These are phyloP conservation scores for Panulirus ornatus DNA, from an alignment of 1,140 invertebrate species.

Conservation along the genomic window DNA sequence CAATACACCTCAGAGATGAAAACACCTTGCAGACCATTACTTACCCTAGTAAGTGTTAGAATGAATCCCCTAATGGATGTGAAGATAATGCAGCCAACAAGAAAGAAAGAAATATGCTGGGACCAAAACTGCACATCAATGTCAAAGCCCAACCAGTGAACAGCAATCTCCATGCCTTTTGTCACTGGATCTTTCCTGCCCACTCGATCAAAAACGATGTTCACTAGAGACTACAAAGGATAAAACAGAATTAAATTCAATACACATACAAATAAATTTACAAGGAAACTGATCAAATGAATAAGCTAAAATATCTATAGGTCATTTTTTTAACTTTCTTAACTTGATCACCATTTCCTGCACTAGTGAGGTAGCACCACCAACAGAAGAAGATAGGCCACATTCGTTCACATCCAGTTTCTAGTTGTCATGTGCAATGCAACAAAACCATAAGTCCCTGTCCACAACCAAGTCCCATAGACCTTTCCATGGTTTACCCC, in stretches of 20 bases:
- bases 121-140: constrained; percentile 99
- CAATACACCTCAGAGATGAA: too few species aligned
- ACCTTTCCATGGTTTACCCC: too few species aligned
- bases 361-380: too few species aligned
- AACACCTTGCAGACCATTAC: constrained; percentile 39
- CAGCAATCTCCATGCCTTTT: constrained; percentile 94
- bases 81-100: constrained; percentile 98
- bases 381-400: too few species aligned
- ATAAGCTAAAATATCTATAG: too few species aligned
- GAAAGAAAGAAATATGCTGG: constrained; percentile 97
- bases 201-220: constrained; percentile 99
- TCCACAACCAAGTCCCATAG: too few species aligned
- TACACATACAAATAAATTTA: constrained; percentile 22
- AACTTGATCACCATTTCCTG: too few species aligned
- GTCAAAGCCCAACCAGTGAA: constrained; percentile 96
- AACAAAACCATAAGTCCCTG: too few species aligned
- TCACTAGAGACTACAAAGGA: constrained; percentile 91
- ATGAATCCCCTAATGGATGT: constrained; percentile 98
- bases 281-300: too few species aligned
- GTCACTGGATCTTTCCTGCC: constrained; percentile 99
- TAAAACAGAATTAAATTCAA: constrained; percentile 37
- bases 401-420: too few species aligned
- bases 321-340: too few species aligned
- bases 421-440: too few species aligned
- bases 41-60: constrained; percentile 97